Evolutionary conservation across 2,888 invertebrate species (phyloP).

Genomic region (Biston betularia): DNA sequence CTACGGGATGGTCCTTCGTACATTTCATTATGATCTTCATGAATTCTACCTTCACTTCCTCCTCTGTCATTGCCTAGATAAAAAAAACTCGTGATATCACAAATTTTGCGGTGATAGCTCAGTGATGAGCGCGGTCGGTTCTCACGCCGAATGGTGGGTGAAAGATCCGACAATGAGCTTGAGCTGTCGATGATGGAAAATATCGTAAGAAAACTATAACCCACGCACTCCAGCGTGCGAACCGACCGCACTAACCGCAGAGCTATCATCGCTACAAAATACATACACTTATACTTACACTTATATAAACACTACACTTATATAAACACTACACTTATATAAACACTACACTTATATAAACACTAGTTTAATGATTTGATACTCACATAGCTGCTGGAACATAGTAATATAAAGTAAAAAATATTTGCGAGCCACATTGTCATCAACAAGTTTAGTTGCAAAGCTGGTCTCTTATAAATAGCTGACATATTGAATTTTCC

Average conservation of each 20-base stretch:
- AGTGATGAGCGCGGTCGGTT: no score
- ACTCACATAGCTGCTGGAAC: conserved; percentile 30
- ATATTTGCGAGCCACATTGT: conserved; percentile 34
- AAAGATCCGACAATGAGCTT: no score
- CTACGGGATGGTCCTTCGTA: conserved; percentile 62
- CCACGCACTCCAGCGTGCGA: no score
- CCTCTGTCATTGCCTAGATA: conserved; percentile 62
- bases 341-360: not conserved
- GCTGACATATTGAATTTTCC: conserved; percentile 7
- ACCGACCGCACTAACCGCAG: no score
- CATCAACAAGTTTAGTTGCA: not conserved
- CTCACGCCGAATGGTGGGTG: no score
- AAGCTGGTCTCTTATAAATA: conserved; percentile 3
- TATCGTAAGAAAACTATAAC: no score
- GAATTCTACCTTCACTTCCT: conserved; percentile 64
- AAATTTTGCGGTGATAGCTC: not conserved
- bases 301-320: not conserved
- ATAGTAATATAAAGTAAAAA: conserved; percentile 21
- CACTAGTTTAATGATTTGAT: not conserved
- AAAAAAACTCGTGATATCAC: not conserved
- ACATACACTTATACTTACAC: no score
- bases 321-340: not conserved
- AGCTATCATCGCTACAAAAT: no score
- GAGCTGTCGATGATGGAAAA: no score
- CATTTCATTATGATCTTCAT: conserved; percentile 67